Evolutionary conservation across 2,113 vertebrate species (phyloP), one percentile per base, ranked within the genome.

Genomic region (Colinus virginianus): DNA sequence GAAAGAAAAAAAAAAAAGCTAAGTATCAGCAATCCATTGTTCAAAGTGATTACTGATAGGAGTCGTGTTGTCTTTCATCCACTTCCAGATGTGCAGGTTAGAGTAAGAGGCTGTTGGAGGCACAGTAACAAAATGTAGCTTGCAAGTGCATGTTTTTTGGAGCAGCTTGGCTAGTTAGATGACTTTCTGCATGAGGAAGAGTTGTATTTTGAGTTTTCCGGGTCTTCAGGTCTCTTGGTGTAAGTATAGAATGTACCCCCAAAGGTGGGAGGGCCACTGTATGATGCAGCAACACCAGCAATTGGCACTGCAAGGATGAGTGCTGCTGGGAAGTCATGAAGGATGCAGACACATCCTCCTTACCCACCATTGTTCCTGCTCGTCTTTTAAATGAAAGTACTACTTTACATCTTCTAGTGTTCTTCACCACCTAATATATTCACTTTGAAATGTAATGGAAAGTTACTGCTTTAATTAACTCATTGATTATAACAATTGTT

Each of bases 381-480:
- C 80, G 26, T 40, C 83, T 94, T 55, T 66, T 72, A 70, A 49
- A 40, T 25, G 16, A 76, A 95, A 72, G 23, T 63, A 58, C 34
- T 18, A 4, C 42, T 80, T 76, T 71, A 28, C 36, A 7, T 45
- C 71, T 85, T 53, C 56, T 42, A 13, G 40, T 32, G n/a, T 23
- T 51, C 55, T 59, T 34, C 75, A 61, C 64, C 36, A 62, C 46
- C 22, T 78, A 88, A 80, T 78, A 55, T 28, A 74, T 93, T 79
- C 51, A 84, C 90, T 84, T 58, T 71, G 72, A 90, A 92, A 86
- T 58, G 34, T 63, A 79, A 80, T 56, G 55, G 71, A 85, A 80
- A 91, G 70, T 87, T 62, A n/a, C 83, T 79, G 80, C 64, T 76
- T 21, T 93, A 90, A 90, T 56, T 94, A 85, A 64, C 78, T 96